Evolutionary conservation across 2,797 vertebrate genomes (phyloP), one percentile per base, ranked within the genome.

Genomic region (Streptopelia turtur): DNA sequence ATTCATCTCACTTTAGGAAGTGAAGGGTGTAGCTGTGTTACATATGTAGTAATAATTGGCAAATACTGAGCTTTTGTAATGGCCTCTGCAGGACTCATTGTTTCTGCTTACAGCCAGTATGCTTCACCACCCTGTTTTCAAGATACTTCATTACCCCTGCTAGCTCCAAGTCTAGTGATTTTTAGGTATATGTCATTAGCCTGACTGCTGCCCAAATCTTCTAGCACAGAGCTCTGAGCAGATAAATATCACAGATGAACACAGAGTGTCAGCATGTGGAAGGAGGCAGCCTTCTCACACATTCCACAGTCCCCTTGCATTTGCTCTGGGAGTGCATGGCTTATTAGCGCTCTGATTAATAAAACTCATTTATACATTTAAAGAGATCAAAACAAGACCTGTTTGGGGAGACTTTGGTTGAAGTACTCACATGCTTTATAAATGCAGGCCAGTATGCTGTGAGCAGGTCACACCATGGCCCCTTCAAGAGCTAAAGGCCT

Each of bases 31-130:
- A 74, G 64, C 70, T 69, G 50, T 61, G 88, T 71, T 83, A 83
- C 77, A 79, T 37, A 20, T 66, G 87, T 55, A 60, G 56, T 2
- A 77, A 70, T 50, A 87, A 82, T 5, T 64, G 49, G 59, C 41
- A 84, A 83, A 87, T 47, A 60, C 45, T n/a, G 78, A 94, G 83
- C 77, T 52, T 90, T 82, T 77, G 60, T 83, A 93, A 94, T 33
- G 33, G 68, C 71, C 86, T 91, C 30, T 13, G 53, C 77, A 60
- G 71, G 66, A 78, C n/a, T 82, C 35, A 13, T 3, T 27, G 35
- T 1, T 90, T 83, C 76, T 88, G 37, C 24, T 84, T 75, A 76
- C 59, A 83, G 78, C 3, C 77, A 90, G 64, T 43, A n/a, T 65
- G 66, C 11, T 13, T 80, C 4, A 1, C 35, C 60, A 75, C 33